Conservation (phyloP, 35 echinoderm and acorn worm species). For the Acanthaster planci region DNA sequence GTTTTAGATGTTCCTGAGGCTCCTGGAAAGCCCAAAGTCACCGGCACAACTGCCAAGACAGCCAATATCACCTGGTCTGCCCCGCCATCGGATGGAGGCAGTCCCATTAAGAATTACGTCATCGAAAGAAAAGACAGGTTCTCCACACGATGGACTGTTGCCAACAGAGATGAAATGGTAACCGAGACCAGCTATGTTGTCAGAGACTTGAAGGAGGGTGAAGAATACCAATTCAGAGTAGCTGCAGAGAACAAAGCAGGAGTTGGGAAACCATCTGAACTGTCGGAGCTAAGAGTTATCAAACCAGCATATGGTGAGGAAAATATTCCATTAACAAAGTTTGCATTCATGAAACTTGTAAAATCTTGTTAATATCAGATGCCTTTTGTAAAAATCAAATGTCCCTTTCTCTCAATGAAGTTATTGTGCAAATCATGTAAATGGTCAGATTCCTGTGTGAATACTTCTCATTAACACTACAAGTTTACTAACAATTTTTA, state of each 20-base stretch:
- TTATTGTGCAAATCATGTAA: no score
- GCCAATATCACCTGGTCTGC: constrained; percentile 49
- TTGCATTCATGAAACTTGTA: no score
- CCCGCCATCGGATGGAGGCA: constrained; percentile 82
- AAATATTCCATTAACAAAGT: neutral
- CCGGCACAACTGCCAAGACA: constrained; percentile 33
- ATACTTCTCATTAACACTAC: no score
- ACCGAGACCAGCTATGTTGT: constrained; percentile 30
- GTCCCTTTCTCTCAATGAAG: no score
- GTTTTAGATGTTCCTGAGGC: constrained; percentile 53
- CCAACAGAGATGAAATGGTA: constrained; percentile 36
- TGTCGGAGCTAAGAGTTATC: constrained; percentile 43
- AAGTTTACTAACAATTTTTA: neutral
- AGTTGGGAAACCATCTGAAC: constrained; percentile 40
- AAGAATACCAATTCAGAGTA: constrained; percentile 60
- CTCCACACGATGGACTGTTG: constrained; percentile 50
- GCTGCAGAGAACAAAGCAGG: constrained; percentile 64
- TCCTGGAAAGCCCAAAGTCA: constrained; percentile 60
- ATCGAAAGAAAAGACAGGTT: constrained; percentile 83
- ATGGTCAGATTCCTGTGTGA: neutral
- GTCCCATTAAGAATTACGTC: constrained; percentile 76
- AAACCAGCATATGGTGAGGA: constrained; percentile 41
- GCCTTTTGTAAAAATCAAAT: no score
- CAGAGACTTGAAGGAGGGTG: constrained; percentile 43
- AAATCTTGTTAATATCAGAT: no score